Conservation (phyloP, 1,140 invertebrate species). For the Sitobion miscanthi region DNA sequence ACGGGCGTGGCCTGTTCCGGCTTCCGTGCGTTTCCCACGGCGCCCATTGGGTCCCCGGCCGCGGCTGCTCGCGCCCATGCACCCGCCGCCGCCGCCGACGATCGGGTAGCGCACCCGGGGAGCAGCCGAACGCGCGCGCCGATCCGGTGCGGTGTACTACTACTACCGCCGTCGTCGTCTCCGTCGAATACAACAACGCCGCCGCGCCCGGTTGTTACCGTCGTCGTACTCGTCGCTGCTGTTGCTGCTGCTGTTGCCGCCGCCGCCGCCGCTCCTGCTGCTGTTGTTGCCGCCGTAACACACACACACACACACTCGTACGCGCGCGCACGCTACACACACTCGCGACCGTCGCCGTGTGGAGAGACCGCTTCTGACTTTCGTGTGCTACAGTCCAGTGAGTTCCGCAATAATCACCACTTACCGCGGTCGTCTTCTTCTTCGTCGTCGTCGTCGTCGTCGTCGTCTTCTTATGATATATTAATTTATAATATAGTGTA, state of each 20-base stretch:
- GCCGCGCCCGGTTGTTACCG: constrained; percentile 38
- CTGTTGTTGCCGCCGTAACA: background rate
- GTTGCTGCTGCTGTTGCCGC: background rate
- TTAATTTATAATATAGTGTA: background rate
- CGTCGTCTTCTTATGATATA: background rate
- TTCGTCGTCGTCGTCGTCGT: background rate
- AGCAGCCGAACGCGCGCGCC: constrained; percentile 27
- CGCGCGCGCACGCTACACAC: background rate
- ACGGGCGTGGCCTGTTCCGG: constrained; percentile 47
- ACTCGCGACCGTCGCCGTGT: background rate
- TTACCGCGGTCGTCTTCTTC: constrained; percentile 38
- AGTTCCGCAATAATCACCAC: constrained; percentile 56
- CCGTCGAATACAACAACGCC: background rate
- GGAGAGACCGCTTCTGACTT: constrained; percentile 53
- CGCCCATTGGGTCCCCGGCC: constrained; percentile 52
- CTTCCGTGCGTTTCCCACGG: constrained; percentile 54
- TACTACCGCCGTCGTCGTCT: background rate
- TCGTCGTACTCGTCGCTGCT: background rate
- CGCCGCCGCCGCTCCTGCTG: background rate
- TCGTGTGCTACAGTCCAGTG: constrained; percentile 51
- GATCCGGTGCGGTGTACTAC: constrained; percentile 31
- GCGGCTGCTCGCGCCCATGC: constrained; percentile 10
- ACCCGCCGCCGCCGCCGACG: constrained; percentile 24
- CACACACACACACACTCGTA: background rate
- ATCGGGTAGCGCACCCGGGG: constrained; percentile 53